A percentile compares a stretch with the other conserved stretches of the same genome.
phyloP scores from a whole-genome alignment of 1,140 invertebrate species.

The Hyles euphorbiae region DNA sequence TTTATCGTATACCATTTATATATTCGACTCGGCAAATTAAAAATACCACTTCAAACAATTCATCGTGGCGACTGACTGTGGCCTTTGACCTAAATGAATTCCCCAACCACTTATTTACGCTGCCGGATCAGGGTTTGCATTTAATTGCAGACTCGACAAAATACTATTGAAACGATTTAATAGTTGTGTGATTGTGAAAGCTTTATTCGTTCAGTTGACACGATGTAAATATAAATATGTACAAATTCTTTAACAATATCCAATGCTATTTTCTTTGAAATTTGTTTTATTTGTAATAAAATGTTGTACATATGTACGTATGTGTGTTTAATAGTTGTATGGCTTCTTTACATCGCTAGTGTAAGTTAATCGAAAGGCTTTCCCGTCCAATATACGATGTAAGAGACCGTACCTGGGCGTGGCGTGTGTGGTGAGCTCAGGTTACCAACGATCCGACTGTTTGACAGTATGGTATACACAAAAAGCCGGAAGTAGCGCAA shows the following conservation, averaged over 20 bases:
- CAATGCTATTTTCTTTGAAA: background rate
- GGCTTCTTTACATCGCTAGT: conserved; percentile 34
- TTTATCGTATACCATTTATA: too few species aligned
- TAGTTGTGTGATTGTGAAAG: background rate
- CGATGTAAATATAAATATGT: background rate
- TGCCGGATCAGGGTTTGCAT: conserved; percentile 18
- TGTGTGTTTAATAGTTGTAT: conserved; percentile 11
- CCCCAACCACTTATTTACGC: conserved; percentile 10
- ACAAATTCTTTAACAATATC: background rate
- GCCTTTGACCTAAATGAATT: conserved; percentile 15
- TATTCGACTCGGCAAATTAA: background rate
- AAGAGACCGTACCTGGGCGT: conserved; percentile 3
- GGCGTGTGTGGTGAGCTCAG: conserved; percentile 19
- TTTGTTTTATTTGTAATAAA: background rate
- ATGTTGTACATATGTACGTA: background rate
- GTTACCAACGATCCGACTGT: conserved; percentile 26
- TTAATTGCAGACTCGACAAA: conserved; percentile 31
- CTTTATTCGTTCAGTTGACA: background rate
- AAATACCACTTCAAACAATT: conserved; percentile 2
- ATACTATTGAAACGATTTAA: conserved; percentile 17
- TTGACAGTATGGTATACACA: conserved; percentile 4
- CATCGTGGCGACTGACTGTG: background rate
- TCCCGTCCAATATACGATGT: conserved; percentile 19
- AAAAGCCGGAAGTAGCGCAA: too few species aligned
- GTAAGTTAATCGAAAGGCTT: conserved; percentile 32